Evolutionary conservation across 2,113 vertebrate genomes (phyloP).

Genomic region (Abramis brama): DNA sequence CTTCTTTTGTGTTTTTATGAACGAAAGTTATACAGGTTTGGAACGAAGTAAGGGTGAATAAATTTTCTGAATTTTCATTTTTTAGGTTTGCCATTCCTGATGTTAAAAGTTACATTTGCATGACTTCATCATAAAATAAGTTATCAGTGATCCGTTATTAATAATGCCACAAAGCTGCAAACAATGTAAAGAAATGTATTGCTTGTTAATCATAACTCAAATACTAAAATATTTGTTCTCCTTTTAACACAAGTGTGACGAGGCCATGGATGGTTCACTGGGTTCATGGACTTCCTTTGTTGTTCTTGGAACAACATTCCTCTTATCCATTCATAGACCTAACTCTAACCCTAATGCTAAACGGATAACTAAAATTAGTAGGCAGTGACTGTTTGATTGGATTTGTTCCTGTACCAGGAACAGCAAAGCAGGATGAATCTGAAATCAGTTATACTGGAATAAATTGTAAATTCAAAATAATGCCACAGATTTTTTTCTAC

Average conservation of each 20-base stretch:
- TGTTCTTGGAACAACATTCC: not conserved
- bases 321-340: not conserved
- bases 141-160: not conserved
- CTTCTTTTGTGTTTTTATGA: not conserved
- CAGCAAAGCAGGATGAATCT: not conserved
- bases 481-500: not conserved
- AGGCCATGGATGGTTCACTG: not conserved
- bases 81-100: not conserved
- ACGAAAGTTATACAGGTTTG: too few species aligned
- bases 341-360: not conserved
- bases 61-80: not conserved
- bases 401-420: not conserved
- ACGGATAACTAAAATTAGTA: not conserved
- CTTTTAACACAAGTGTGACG: not conserved
- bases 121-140: not conserved
- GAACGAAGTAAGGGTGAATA: too few species aligned
- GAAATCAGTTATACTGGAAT: not conserved
- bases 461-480: not conserved
- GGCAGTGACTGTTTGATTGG: too few species aligned
- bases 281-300: not conserved
- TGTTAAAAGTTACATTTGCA: not conserved
- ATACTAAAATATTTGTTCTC: not conserved
- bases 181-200: not conserved
- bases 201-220: not conserved
- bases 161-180: not conserved